phyloP scores from a whole-genome alignment of 2,113 vertebrate species.

The Pangasianodon hypophthalmus region DNA sequence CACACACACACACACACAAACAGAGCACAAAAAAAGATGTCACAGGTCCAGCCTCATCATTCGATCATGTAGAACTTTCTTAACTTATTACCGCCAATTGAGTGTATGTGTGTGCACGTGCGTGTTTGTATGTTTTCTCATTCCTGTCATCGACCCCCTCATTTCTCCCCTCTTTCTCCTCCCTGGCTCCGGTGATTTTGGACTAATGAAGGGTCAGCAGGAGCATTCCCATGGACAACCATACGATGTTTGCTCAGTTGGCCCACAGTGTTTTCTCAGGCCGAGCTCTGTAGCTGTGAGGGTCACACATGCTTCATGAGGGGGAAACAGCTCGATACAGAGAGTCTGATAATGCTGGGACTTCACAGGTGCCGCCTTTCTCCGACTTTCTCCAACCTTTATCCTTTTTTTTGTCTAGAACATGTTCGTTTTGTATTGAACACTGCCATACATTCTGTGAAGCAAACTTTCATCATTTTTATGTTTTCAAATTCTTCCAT shows the following conservation, averaged over 20 bases:
- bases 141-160: slow-evolving; percentile 62
- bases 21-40: slow-evolving; percentile 1
- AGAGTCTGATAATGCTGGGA: slow-evolving; percentile 6
- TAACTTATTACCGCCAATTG: not conserved
- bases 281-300: slow-evolving; percentile 9
- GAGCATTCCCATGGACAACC: slow-evolving; percentile 41
- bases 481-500: not conserved
- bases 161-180: slow-evolving; percentile 31
- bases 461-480: not conserved
- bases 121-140: slow-evolving; percentile 61
- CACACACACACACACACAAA: slow-evolving; percentile 30
- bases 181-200: not conserved
- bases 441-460: not conserved
- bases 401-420: not conserved
- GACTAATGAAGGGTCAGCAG: slow-evolving; percentile 32
- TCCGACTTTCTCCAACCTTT: slow-evolving; percentile 21
- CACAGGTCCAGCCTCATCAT: not conserved
- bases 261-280: slow-evolving; percentile 45
- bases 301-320: slow-evolving; percentile 35
- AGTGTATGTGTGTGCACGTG: not conserved
- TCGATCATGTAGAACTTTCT: slow-evolving; percentile 11
- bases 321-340: not conserved
- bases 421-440: not conserved
- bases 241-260: slow-evolving; percentile 57
- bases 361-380: not conserved